These are phyloP conservation scores for Omphaloscelis lunosa DNA, from an alignment of 2,888 invertebrate species.

Conservation along the genomic window DNA sequence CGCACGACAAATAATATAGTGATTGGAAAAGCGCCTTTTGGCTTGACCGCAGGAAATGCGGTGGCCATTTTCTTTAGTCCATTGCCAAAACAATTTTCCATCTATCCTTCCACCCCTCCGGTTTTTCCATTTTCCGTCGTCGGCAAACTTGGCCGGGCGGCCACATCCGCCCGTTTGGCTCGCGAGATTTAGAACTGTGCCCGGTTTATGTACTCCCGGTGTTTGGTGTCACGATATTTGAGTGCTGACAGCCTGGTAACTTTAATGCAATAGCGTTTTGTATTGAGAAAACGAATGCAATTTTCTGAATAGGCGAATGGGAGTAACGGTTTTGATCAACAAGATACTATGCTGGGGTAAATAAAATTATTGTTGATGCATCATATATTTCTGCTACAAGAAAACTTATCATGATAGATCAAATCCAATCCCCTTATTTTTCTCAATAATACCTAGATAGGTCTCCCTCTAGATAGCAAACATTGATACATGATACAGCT, in stretches of 20 bases:
- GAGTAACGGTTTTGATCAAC: neutral
- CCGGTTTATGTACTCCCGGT: conserved; percentile 69
- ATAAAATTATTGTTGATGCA: neutral
- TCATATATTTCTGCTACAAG: conserved; percentile 8
- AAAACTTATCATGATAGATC: neutral
- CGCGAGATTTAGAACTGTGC: conserved; percentile 78
- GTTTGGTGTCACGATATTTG: conserved; percentile 63
- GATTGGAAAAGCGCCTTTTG: conserved; percentile 82
- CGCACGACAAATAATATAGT: conserved; percentile 76
- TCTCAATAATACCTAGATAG: neutral
- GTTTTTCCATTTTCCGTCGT: conserved; percentile 84
- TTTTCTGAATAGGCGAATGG: conserved; percentile 13
- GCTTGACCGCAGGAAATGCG: conserved; percentile 79
- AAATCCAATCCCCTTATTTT: neutral
- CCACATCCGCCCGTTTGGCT: conserved; percentile 75
- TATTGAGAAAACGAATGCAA: conserved; percentile 44
- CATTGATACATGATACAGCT: neutral
- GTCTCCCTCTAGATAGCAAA: neutral
- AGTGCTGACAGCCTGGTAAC: conserved; percentile 62
- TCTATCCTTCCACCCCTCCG: conserved; percentile 71
- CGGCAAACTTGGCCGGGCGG: conserved; percentile 81
- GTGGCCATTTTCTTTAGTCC: conserved; percentile 89
- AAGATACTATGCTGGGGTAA: neutral
- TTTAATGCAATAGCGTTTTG: conserved; percentile 56
- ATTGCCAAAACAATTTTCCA: conserved; percentile 86